phyloP scores from a whole-genome alignment of 2,113 vertebrate genomes.

The Charadrius vociferus region DNA sequence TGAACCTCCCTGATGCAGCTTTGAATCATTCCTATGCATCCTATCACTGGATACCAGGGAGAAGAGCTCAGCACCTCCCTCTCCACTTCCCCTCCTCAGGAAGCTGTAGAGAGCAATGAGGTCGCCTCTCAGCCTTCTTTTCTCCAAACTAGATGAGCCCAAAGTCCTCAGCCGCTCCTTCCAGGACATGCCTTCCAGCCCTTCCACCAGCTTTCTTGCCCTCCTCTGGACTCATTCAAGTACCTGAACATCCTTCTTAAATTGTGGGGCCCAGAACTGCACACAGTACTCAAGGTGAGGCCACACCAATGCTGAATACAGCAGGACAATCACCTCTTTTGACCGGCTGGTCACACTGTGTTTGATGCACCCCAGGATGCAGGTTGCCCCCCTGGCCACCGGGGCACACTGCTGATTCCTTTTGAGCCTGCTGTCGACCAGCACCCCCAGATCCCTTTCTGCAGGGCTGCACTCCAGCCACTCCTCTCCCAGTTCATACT shows the following conservation, averaged over 20 bases:
- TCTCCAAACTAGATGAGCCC: neutral
- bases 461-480: neutral
- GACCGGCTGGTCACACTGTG: rapidly evolving
- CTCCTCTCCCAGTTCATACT: neutral
- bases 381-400: neutral
- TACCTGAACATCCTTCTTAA: neutral
- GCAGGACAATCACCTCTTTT: rapidly evolving
- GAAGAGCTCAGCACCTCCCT: neutral
- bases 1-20: neutral
- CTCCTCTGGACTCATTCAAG: neutral
- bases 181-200: neutral
- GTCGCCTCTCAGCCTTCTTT: neutral
- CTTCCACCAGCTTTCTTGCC: neutral
- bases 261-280: neutral
- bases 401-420: neutral
- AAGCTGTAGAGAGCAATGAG: neutral
- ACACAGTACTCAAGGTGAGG: rapidly evolving
- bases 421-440: rapidly evolving
- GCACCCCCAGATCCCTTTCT: neutral
- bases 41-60: neutral
- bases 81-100: too few species aligned
- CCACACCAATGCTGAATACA: rapidly evolving
- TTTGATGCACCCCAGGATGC: neutral
- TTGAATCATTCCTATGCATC: neutral
- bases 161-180: neutral